These are phyloP conservation scores for Bemisia tabaci DNA, from an alignment of 1,140 invertebrate species.

Conservation along the genomic window DNA sequence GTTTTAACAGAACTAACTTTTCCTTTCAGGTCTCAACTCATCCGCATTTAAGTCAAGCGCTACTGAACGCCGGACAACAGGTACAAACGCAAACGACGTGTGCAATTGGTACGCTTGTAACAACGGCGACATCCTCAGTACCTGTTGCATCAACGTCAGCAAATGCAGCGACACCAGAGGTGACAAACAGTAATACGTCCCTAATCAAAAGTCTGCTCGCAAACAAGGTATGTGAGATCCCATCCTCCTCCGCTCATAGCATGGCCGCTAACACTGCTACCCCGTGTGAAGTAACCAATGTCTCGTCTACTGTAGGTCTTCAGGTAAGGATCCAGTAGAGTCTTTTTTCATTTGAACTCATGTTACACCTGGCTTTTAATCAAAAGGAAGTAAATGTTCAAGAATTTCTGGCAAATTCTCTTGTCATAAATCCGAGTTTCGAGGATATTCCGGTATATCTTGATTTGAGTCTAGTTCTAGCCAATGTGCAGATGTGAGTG, in stretches of 20 bases:
- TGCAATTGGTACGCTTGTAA: slow-evolving; percentile 21
- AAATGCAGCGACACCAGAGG: slow-evolving; percentile 31
- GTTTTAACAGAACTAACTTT: too few relatives aligned
- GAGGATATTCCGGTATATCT: too few relatives aligned
- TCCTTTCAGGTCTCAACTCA: slow-evolving; percentile 39
- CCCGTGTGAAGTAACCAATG: not conserved
- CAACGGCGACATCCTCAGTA: slow-evolving; percentile 12
- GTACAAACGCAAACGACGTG: slow-evolving; percentile 19
- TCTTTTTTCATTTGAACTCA: too few relatives aligned
- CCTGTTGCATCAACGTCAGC: slow-evolving; percentile 18
- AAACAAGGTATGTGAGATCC: slow-evolving; percentile 52
- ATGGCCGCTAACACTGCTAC: slow-evolving; percentile 4
- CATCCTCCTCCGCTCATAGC: slow-evolving; percentile 14
- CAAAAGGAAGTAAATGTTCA: too few relatives aligned
- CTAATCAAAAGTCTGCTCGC: slow-evolving; percentile 74
- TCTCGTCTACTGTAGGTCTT: not conserved
- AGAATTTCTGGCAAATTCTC: too few relatives aligned
- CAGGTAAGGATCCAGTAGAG: not conserved
- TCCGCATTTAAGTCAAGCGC: slow-evolving; percentile 45
- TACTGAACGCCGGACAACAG: slow-evolving; percentile 35
- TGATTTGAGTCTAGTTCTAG: too few relatives aligned
- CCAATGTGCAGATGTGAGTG: too few relatives aligned
- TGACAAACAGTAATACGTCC: slow-evolving; percentile 36
- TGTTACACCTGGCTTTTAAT: too few relatives aligned
- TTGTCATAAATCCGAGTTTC: too few relatives aligned